Conservation (phyloP, 2,113 vertebrate genomes). For the Hypanus sabinus region DNA sequence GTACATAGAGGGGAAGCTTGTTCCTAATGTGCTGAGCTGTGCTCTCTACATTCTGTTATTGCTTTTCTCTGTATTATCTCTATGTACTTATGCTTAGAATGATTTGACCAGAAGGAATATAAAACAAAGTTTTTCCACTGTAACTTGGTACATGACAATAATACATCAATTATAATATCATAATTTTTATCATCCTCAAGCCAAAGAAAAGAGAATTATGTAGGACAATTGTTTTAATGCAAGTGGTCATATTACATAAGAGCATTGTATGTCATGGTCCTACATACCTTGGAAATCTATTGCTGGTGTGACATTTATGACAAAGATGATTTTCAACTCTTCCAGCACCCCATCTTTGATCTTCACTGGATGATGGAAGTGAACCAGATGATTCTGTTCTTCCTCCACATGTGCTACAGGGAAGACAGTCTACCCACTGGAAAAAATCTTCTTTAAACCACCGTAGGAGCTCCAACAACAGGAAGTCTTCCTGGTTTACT, state of each 20-base stretch:
- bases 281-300: conserved; percentile 83
- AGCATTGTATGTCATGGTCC: not conserved
- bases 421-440: conserved; percentile 77
- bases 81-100: too few species aligned
- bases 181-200: too few species aligned
- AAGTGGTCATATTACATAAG: not conserved
- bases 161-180: too few species aligned
- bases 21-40: too few species aligned
- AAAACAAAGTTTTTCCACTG: too few species aligned
- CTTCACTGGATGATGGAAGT: conserved; percentile 66
- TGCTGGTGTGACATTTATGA: conserved; percentile 63
- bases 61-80: too few species aligned
- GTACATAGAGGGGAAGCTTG: too few species aligned
- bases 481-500: conserved; percentile 72
- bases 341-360: conserved; percentile 72
- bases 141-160: too few species aligned
- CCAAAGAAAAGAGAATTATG: too few species aligned
- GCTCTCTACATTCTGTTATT: too few species aligned
- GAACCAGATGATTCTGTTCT: conserved; percentile 57
- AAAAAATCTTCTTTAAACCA: conserved; percentile 96
- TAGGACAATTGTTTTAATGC: not conserved
- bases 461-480: conserved; percentile 78
- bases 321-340: conserved; percentile 87
- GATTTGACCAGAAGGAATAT: too few species aligned
- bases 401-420: conserved; percentile 73